Percentiles rank a stretch among this genome's conserved stretches.
Conservation (phyloP, 2,888 invertebrate genomes). For the Eutolmus rufibarbis region DNA sequence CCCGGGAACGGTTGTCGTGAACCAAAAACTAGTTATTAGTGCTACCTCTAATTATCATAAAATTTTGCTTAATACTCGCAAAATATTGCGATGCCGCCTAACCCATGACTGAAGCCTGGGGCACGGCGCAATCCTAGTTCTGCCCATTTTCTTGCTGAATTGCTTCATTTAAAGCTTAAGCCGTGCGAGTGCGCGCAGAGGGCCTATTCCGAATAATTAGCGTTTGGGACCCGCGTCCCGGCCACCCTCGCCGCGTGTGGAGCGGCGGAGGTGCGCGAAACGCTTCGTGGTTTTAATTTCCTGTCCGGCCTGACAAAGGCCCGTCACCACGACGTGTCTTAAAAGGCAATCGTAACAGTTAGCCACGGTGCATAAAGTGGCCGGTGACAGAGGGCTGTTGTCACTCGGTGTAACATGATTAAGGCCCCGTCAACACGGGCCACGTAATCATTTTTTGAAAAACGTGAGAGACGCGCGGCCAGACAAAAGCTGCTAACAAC, state of each 20-base stretch:
- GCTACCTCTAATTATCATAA: constrained; percentile 24
- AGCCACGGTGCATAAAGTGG: constrained; percentile 22
- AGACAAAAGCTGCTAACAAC: background rate
- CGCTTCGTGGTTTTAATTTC: constrained; percentile 31
- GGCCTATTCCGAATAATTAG: background rate
- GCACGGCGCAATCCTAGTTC: background rate
- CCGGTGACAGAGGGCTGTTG: constrained; percentile 30
- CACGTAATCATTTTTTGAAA: background rate
- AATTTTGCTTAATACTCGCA: background rate
- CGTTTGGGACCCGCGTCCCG: background rate
- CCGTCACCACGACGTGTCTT: background rate
- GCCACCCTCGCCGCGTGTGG: background rate
- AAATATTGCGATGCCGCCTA: background rate
- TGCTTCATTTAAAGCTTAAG: background rate
- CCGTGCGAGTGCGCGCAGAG: background rate
- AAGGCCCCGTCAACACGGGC: background rate
- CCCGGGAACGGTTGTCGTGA: background rate
- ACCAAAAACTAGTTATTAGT: constrained; percentile 25
- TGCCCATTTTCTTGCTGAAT: background rate
- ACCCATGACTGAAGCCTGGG: background rate
- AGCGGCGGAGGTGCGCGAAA: background rate
- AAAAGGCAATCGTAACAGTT: constrained; percentile 8
- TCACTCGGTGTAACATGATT: constrained; percentile 22
- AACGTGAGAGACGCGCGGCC: background rate
- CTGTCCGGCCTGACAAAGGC: constrained; percentile 34